Evolutionary conservation across 2,888 invertebrate genomes (phyloP).

Genomic region (Temnothorax unifasciatus): DNA sequence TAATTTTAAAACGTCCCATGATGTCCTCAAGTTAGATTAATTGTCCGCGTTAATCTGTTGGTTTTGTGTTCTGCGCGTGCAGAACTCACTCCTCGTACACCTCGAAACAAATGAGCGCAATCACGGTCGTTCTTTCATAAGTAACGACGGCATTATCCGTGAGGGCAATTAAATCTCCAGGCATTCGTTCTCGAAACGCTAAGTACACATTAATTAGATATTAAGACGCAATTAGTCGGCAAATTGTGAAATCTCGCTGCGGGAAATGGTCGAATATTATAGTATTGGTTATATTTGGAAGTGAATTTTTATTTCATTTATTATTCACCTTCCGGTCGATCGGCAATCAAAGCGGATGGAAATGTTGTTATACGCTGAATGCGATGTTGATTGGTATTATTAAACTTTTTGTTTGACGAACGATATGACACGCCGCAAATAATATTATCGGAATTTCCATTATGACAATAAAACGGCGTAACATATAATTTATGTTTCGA

Average conservation of each 20-base stretch:
- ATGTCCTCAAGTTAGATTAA: conserved; percentile 18
- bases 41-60: conserved; percentile 19
- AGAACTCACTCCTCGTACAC: neutral
- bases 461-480: conserved; percentile 2
- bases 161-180: conserved; percentile 15
- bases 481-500: conserved; percentile 10
- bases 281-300: neutral
- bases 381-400: neutral
- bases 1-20: conserved; percentile 3
- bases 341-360: neutral
- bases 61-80: neutral
- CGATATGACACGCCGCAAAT: conserved; percentile 26
- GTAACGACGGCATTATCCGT: neutral
- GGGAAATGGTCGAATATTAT: neutral
- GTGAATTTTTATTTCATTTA: conserved; percentile 3
- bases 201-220: conserved; percentile 25
- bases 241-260: neutral
- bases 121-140: conserved; percentile 30
- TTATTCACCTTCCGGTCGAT: too few relatives aligned
- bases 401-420: neutral
- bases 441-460: conserved; percentile 34
- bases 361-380: neutral
- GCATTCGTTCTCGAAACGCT: conserved; percentile 18
- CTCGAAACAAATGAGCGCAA: conserved; percentile 8
- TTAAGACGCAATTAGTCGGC: conserved; percentile 18